Evolutionary conservation across 1,140 invertebrate genomes (phyloP), one percentile per base, ranked within the genome.

Genomic region (Lysiphlebus fabarum): DNA sequence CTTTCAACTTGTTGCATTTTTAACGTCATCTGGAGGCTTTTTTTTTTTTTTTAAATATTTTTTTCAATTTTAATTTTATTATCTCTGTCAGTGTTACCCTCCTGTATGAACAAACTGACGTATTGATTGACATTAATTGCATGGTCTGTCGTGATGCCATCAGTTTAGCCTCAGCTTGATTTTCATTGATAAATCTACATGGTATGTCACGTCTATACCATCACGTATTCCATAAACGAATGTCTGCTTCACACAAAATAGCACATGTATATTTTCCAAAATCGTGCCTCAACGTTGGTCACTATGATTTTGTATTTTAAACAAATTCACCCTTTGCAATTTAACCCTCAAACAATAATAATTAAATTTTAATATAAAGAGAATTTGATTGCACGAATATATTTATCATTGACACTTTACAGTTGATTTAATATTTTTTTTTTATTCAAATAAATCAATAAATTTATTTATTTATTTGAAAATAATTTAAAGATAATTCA

Each of bases 51-150:
- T n/a, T n/a, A n/a, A n/a, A n/a, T n/a, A n/a, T n/a, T 17, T 26
- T 26, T 26, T 26, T 26, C 17, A 4, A 26, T 26, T 26, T 26
- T 26, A 26, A 26, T 26, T 26, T 26, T 26, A 26, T 26, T 26
- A 26, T 26, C 17, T 26, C 17, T 26, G 47, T 33, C 47, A 10
- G 34, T 34, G 26, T 33, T 49, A 10, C 9, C 47, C 17, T 26
- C 9, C 45, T 10, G 26, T 36, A 17, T 33, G 47, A 33, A 36
- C 17, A 33, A 33, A 49, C 47, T 54, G 58, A 54, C 36, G 44
- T 47, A 59, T 59, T 59, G 58, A 59, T 59, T 59, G 58, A 59
- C 58, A 26, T 54, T 59, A 59, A 59, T 59, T 59, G 58, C 51
- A 50, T 26, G 58, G 42, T 41, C 50, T 33, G 50, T 59, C 51